Evolutionary conservation across 2,113 vertebrate genomes (phyloP), one percentile per base, ranked within the genome.

Genomic region (Notothenia rossii): DNA sequence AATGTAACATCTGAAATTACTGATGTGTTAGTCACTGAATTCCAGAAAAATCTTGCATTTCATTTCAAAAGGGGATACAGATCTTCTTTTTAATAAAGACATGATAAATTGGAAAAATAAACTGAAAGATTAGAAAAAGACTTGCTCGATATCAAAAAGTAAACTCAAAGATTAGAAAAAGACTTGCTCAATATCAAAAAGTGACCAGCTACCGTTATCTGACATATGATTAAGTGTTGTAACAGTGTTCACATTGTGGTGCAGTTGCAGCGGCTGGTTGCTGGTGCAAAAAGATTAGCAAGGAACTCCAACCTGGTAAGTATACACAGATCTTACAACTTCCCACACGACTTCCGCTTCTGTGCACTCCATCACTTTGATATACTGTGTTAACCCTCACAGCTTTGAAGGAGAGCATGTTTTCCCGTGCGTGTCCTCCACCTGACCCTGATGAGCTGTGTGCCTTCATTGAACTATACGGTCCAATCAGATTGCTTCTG

Each of bases 221-320:
- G 49, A 67, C 48, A 67, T 36, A 51, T 12, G 50, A 40, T 15
- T 1, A 17, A 2, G 5, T 12, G 54, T 25, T 69, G 17, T 66
- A 61, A 66, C 50, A 11, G 6, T 40, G 45, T 62, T 66, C 0
- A 14, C 29, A 51, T 62, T 86, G 36, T 78, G 63, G 18, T 84
- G 11, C 63, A 94, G 93, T 95, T 65, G 93, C 92, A 86, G 90
- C 90, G 11, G 91, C 93, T 58, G 94, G 94, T 71, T 69, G 72
- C 25, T 94, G 93, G 93, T 92, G 89, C 70, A 67, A 55, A 48
- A 86, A 77, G 18, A 62, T 88, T 58, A 14, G 74, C 62, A 62
- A 83, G 66, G 75, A 77, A 0, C 77, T 95, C 25, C 72, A 90
- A 10, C 36, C 72, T 54, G 94, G 94, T 94, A 78, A 64, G 84